These are phyloP conservation scores for Pangasius mekongensis DNA, from an alignment of 2,797 vertebrate species.

Conservation along the genomic window DNA sequence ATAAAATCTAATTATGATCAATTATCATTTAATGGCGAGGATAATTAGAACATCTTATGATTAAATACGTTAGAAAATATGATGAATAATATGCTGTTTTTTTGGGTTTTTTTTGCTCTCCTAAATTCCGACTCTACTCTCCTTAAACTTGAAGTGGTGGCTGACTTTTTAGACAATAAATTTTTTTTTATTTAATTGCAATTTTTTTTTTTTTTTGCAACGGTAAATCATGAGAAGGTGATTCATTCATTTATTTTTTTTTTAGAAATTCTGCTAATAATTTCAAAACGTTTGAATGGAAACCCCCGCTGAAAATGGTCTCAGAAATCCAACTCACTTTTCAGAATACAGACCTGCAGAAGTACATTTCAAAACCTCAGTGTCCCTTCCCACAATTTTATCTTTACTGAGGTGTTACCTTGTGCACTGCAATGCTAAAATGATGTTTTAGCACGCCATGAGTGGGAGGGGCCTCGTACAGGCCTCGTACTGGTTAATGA, in stretches of 20 bases:
- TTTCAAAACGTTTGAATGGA: neutral
- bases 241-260: neutral
- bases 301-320: neutral
- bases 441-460: neutral
- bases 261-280: neutral
- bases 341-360: too few species aligned
- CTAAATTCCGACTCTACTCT: too few species aligned
- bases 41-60: neutral
- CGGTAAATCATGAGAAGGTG: neutral
- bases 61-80: neutral
- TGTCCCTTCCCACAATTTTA: neutral
- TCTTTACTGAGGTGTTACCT: neutral
- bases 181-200: too few species aligned
- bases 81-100: neutral
- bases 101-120: neutral
- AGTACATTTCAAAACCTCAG: too few species aligned
- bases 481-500: neutral
- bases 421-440: neutral
- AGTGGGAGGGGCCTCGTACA: neutral
- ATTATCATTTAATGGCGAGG: neutral
- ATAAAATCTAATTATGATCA: too few species aligned
- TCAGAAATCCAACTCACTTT: too few species aligned
- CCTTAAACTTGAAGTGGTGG: too few species aligned
- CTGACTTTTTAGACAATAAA: too few species aligned
- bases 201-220: too few species aligned